Percentiles rank a stretch among this genome's conserved stretches.
These are phyloP conservation scores for Aptenodytes forsteri DNA, from an alignment of 2,113 vertebrate species.

Conservation along the genomic window DNA sequence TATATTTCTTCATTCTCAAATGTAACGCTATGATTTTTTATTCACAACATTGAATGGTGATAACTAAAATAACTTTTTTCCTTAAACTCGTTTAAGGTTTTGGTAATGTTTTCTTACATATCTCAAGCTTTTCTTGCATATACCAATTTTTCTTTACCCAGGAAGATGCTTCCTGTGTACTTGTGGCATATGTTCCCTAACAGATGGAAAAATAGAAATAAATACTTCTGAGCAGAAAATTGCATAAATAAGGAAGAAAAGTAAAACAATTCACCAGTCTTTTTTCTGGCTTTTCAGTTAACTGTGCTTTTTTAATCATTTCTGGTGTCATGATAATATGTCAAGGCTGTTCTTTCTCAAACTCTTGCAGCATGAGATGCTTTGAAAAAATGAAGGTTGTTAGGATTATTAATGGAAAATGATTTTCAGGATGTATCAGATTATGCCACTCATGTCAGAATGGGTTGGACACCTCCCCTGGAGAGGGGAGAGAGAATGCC, in stretches of 20 bases:
- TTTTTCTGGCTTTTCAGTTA: background rate
- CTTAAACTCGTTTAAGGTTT: background rate
- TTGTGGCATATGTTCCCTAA: background rate
- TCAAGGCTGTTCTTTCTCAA: background rate
- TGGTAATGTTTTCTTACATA: background rate
- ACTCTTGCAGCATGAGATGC: background rate
- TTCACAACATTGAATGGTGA: background rate
- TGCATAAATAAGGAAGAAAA: background rate
- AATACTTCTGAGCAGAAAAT: background rate
- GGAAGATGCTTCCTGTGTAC: background rate
- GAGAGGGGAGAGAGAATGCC: background rate
- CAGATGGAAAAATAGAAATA: background rate
- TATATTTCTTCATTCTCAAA: background rate
- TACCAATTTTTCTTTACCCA: background rate
- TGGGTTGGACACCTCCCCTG: background rate
- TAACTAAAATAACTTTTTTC: background rate
- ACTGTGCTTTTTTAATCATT: background rate
- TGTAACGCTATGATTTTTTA: background rate
- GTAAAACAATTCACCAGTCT: accelerated
- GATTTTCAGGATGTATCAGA: background rate
- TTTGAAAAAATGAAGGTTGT: background rate
- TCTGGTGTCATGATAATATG: background rate
- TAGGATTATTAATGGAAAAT: background rate
- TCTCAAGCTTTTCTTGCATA: background rate
- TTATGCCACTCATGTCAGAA: background rate